These are phyloP conservation scores for Hirtodrosophila confusa DNA, from an alignment of 2,888 invertebrate species.

Conservation along the genomic window DNA sequence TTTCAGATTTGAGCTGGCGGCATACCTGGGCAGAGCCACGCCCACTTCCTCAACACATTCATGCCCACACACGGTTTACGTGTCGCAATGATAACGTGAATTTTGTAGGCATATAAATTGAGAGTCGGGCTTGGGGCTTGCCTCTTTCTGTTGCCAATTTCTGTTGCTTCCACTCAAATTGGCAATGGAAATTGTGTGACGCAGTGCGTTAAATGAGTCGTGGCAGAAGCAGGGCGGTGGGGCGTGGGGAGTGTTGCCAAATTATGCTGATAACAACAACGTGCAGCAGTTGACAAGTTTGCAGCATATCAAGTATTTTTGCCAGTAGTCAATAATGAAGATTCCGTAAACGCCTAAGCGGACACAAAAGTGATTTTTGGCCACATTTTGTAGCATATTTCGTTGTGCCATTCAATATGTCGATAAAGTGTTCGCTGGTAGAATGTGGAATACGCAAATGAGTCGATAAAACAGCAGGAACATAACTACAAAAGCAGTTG, in stretches of 20 bases:
- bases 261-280: constrained; percentile 64
- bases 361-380: constrained; percentile 33
- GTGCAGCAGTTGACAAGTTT: constrained; percentile 52
- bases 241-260: constrained; percentile 24
- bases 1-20: constrained; percentile 76
- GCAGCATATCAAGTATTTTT: constrained; percentile 48
- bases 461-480: constrained; percentile 9
- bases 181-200: constrained; percentile 29
- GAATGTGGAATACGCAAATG: constrained; percentile 16
- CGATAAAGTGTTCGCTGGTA: constrained; percentile 6
- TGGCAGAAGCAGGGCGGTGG: background rate
- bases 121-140: constrained; percentile 3
- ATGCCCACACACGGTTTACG: constrained; percentile 46
- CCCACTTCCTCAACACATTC: constrained; percentile 49
- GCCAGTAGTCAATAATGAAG: constrained; percentile 44
- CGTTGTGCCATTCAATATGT: constrained; percentile 38
- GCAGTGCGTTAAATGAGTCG: constrained; percentile 31
- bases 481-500: constrained; percentile 10
- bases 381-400: constrained; percentile 51
- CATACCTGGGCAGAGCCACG: constrained; percentile 66
- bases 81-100: constrained; percentile 69
- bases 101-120: constrained; percentile 56
- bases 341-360: constrained; percentile 17
- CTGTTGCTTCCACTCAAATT: constrained; percentile 13
- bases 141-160: constrained; percentile 15